Evolutionary conservation across 2,888 invertebrate species (phyloP).

Genomic region (Maniola hyperantus): DNA sequence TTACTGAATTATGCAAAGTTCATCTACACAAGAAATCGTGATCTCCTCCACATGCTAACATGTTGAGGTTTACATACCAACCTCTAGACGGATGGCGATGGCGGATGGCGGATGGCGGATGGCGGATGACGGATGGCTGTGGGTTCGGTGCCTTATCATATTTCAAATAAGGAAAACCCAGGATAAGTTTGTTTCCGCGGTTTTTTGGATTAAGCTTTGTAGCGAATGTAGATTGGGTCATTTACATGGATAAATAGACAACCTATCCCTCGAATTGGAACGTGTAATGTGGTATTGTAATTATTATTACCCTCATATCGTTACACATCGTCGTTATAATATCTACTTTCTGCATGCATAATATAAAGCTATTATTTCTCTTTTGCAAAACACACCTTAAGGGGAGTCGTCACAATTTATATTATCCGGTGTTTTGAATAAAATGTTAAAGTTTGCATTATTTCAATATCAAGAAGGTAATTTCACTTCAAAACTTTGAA

Average conservation of each 20-base stretch:
- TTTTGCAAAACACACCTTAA: not conserved
- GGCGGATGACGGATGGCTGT: too few species aligned
- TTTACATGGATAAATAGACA: conserved; percentile 5
- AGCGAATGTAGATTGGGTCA: not conserved
- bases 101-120: too few species aligned
- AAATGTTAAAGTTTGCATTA: not conserved
- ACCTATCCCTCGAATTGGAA: not conserved
- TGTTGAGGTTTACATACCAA: too few species aligned
- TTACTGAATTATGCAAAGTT: too few species aligned
- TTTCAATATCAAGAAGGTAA: not conserved
- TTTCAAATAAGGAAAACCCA: not conserved
- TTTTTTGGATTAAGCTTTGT: not conserved
- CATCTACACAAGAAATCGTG: too few species aligned
- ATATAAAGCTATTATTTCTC: not conserved
- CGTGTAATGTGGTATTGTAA: not conserved
- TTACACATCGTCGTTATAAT: too few species aligned
- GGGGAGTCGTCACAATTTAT: not conserved
- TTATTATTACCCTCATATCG: not conserved
- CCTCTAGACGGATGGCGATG: too few species aligned
- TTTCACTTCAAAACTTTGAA: not conserved
- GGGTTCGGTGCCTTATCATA: not conserved
- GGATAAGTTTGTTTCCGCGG: not conserved
- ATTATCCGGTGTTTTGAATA: not conserved
- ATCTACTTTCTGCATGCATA: conserved; percentile 2
- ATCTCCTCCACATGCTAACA: too few species aligned